Base-by-base conservation (phyloP, 2,113 vertebrate genomes). In the Corydoras maculifer region DNA sequence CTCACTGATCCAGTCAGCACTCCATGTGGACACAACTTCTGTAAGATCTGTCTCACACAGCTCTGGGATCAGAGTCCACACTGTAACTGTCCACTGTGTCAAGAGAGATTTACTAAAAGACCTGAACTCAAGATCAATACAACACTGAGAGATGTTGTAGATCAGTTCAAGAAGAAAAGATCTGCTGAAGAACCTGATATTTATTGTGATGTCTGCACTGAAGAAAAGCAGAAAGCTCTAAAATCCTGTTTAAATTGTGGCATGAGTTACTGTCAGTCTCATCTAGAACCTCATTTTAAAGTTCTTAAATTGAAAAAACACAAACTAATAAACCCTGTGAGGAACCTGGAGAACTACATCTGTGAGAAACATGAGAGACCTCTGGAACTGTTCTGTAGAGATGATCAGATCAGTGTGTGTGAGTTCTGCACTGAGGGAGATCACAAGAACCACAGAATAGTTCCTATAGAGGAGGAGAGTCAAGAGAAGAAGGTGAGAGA, bases 321-420 rank as follows among this genome's bases (percentile, higher is more conserved):
- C n/a, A 63, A 48, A 12, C 32, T 63, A 48, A 63, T 63, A 2
- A 9, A 18, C 7, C 62, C 62, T 57, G 54, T 57, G 14, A n/a
- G 15, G 54, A 57, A 57, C 54, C 14, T 57, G 54, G 54, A 57
- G 54, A 35, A 48, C n/a, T 48, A 63, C 14, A 48, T 49, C 5
- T 63, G 62, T n/a, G 7, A 49, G 32, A 63, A 63, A 2, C 90
- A 91, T 0, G 13, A 57, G 9, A 77, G 63, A 63, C 57, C 75
- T 9, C 74, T 84, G 75, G 83, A 83, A 58, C 15, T 82, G 0
- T 90, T 70, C 79, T 89, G 90, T 75, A 76, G 83, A 50, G 53
- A 68, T 0, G 88, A 90, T 0, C 84, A 78, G 18, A 25, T n/a
- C 58, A 25, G 18, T 25, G 18, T 91, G 70, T 63, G 62, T 63